Conservation (phyloP, 1,140 invertebrate species). For the Venustaconcha ellipsiformis region DNA sequence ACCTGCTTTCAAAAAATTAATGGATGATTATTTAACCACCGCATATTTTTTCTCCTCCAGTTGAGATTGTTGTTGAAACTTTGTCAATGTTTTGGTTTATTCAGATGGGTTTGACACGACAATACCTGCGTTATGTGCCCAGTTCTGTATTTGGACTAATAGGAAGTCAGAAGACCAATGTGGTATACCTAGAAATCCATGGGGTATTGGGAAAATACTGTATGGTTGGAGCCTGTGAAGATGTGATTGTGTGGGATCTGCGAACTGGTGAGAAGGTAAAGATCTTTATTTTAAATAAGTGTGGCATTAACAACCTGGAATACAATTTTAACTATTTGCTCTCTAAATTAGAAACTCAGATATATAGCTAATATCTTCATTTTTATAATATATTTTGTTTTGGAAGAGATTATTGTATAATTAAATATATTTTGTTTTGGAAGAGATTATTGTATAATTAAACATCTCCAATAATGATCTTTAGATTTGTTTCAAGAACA, state of each 20-base stretch:
- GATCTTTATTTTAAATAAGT: not conserved
- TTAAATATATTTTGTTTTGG: too few relatives aligned
- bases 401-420: too few relatives aligned
- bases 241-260: conserved; percentile 95
- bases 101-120: conserved; percentile 93
- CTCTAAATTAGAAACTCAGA: not conserved
- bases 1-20: too few relatives aligned
- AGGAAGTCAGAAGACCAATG: conserved; percentile 82
- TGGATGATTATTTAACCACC: too few relatives aligned
- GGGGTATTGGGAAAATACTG: conserved; percentile 80
- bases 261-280: conserved; percentile 87
- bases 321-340: not conserved
- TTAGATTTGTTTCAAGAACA: not conserved
- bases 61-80: too few relatives aligned
- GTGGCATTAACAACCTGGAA: not conserved
- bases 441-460: too few relatives aligned
- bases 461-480: too few relatives aligned
- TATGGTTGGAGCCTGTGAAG: conserved; percentile 90
- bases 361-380: not conserved
- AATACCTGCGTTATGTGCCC: conserved; percentile 91
- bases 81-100: not conserved
- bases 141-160: conserved; percentile 84
- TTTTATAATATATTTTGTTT: not conserved
- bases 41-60: too few relatives aligned
- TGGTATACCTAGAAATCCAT: conserved; percentile 78